Evolutionary conservation across 2,888 invertebrate species (phyloP).

Genomic region (Lumbricus terrestris): DNA sequence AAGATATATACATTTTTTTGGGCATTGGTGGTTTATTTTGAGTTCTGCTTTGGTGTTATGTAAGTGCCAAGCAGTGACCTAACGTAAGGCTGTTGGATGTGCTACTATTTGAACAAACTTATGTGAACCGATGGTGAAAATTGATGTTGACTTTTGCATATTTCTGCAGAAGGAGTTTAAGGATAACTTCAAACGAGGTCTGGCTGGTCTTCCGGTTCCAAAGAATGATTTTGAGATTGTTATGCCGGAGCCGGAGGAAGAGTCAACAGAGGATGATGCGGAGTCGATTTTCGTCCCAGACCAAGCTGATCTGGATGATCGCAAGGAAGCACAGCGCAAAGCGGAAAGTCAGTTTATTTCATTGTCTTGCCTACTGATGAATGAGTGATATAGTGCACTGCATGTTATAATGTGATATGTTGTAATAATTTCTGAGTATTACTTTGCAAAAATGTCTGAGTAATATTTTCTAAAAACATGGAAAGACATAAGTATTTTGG

Average conservation of each 20-base stretch:
- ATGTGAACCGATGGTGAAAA: not conserved
- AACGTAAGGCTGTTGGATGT: not conserved
- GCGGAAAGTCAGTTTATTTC: slow-evolving; percentile 22
- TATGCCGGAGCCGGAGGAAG: slow-evolving; percentile 73
- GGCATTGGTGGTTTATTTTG: too few relatives aligned
- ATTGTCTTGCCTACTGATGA: not conserved
- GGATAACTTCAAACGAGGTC: slow-evolving; percentile 65
- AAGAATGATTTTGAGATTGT: slow-evolving; percentile 98
- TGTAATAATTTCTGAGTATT: too few relatives aligned
- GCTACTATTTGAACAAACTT: not conserved
- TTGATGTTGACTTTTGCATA: not conserved
- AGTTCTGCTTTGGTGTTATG: not conserved
- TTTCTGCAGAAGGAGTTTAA: slow-evolving; percentile 31
- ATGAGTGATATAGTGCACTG: not conserved
- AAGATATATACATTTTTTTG: too few relatives aligned
- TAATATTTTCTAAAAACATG: not conserved
- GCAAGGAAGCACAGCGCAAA: slow-evolving; percentile 42
- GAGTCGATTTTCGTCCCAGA: slow-evolving; percentile 66
- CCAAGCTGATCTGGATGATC: slow-evolving; percentile 70
- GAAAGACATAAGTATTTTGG: not conserved
- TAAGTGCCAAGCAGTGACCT: not conserved
- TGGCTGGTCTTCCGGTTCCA: slow-evolving; percentile 81
- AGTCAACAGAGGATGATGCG: slow-evolving; percentile 52
- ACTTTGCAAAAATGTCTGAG: too few relatives aligned
- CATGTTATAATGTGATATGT: not conserved